Evolutionary conservation across 1,140 invertebrate species (phyloP), one percentile per base, ranked within the genome.

Genomic region (Nasonia giraulti): DNA sequence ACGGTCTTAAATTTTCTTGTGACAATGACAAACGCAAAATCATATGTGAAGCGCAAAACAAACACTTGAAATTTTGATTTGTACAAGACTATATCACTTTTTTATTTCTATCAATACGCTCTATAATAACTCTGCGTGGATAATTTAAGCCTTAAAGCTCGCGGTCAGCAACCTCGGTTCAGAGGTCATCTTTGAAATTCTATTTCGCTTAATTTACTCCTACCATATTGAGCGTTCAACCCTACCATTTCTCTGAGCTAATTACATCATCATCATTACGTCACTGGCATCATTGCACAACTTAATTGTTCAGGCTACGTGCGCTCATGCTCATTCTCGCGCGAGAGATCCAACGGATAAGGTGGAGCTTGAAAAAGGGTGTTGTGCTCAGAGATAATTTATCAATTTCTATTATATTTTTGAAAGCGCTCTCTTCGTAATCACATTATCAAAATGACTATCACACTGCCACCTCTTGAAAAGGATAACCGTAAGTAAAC

Each of bases 401-500:
- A 17, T 71, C 12, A 1, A 27, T 33, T 71, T 17, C 27, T 12
- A 33, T 62, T 7, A 62, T 20, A 31, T n/a, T 62, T 73, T 73
- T 73, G 12, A 73, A 37, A 31, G 4, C 14, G 23, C 27, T 14
- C 8, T 17, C 27, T 37, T 33, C 27, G 69, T 14, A 80, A 33
- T 2, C 8, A 40, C 17, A 44, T 81, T 76, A 74, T 47, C 33
- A 80, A 83, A 80, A 86, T 86, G 85, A 86, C 85, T 76, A 86
- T 86, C 50, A 86, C 82, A 55, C 27, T 86, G 31, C 85, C 85
- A 37, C 11, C 47, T 8, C 69, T 40, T 27, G 77, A 80, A 80
- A 80, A 80, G 37, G 62, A 86, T 83, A 23, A 80, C 4, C 85
- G 85, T 86, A 86, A 86, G 85, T 86, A 44, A n/a, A 62, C 14